Base-by-base conservation (phyloP, 2,797 vertebrate genomes). In the Galaxias olidus region DNA sequence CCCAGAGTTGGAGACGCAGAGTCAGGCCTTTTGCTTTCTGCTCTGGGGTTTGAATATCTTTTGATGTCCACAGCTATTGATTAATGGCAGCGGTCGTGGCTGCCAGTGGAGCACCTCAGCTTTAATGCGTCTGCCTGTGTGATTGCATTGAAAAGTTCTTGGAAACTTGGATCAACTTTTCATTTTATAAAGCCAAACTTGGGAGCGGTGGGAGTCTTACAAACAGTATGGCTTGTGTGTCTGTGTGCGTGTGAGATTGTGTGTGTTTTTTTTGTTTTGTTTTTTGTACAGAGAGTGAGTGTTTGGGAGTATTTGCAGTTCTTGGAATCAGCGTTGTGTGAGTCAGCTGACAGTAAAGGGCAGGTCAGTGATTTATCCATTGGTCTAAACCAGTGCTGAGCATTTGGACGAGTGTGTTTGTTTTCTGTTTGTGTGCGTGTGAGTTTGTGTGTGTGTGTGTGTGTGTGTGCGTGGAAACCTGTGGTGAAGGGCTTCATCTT, bases 121-220 rank as follows among this genome's bases (percentile, higher is more conserved):
- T 43, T 50, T 18, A 11, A 41, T 14, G 46, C 50, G 67, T 44
- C n/a, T 53, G 47, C 1, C 51, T 65, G 43, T 65, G 61, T 63
- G 60, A 56, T 59, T 62, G 17, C 18, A 10, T 6, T 65, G 30
- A 69, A 65, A 64, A 18, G 51, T 54, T 74, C 30, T 54, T 19
- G 66, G 71, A 82, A 77, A 80, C 43, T 63, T 76, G 55, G 47
- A 69, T 47, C 30, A 30, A 44, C n/a, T 48, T 64, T 62, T 64
- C 12, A 58, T 52, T 48, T 11, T 50, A 59, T 30, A 68, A 58
- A 67, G 59, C 0, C 6, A 11, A 57, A 14, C 9, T 19, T 69
- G 60, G 69, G 40, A 57, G 52, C 41, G 13, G 66, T 42, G 53
- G 61, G 46, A 59, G 54, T 59, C 61, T 58, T 44, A 64, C 55